Evolutionary conservation across 2,113 vertebrate species (phyloP).

Genomic region (Corvus hawaiiensis): DNA sequence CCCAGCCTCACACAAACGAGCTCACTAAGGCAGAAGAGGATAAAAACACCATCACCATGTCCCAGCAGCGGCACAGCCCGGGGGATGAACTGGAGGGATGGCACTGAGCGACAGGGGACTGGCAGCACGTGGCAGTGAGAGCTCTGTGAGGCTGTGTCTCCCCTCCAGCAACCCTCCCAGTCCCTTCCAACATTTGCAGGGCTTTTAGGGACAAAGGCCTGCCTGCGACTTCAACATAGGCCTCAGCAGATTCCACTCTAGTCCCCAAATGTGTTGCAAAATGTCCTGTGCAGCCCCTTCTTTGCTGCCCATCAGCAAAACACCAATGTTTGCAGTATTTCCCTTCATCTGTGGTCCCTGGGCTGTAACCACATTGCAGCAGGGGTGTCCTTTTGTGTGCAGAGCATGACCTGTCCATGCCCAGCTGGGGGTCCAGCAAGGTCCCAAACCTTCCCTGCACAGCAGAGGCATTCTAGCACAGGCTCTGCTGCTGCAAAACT

Average conservation of each 20-base stretch:
- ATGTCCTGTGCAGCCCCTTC: not conserved
- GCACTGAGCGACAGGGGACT: not conserved
- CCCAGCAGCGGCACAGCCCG: not conserved
- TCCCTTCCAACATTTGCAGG: rapidly evolving
- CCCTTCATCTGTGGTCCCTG: not conserved
- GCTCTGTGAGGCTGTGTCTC: rapidly evolving
- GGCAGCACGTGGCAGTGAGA: not conserved
- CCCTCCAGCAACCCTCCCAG: not conserved
- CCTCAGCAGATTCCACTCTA: no score
- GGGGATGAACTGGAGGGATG: not conserved
- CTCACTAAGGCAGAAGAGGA: not conserved
- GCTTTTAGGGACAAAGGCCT: not conserved
- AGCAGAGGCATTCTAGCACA: not conserved
- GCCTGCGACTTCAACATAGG: rapidly evolving
- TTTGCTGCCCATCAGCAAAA: not conserved
- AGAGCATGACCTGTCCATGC: not conserved
- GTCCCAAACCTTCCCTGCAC: not conserved
- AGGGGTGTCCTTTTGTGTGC: not conserved
- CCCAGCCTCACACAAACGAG: not conserved
- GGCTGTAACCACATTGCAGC: not conserved
- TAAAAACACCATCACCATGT: not conserved
- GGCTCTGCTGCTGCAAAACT: not conserved
- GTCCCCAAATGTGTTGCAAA: not conserved
- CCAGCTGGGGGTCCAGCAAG: rapidly evolving
- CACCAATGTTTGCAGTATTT: not conserved